Percentiles rank a stretch among this genome's conserved stretches.
Evolutionary conservation across 2,113 vertebrate genomes (phyloP).

Genomic region (Ammodytes marinus): DNA sequence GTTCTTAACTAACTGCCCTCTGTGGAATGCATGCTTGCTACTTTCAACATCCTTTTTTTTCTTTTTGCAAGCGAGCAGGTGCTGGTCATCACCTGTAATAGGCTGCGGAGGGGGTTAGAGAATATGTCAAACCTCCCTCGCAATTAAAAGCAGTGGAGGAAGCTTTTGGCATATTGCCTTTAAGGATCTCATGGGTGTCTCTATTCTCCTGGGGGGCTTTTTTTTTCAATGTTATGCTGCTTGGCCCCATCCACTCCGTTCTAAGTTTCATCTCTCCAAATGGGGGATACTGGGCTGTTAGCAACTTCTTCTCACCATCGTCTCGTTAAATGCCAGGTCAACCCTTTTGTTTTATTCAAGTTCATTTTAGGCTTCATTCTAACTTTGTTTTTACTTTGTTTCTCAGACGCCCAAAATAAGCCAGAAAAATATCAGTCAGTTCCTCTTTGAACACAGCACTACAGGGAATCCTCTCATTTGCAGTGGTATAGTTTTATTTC

Average conservation of each 20-base stretch:
- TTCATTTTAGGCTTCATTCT: constrained; percentile 50
- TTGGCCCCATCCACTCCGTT: constrained; percentile 66
- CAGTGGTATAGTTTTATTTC: constrained; percentile 29
- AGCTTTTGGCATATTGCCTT: constrained; percentile 72
- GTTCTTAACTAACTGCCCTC: constrained; percentile 77
- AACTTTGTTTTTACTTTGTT: constrained; percentile 69
- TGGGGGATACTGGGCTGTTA: constrained; percentile 74
- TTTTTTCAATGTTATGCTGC: constrained; percentile 74
- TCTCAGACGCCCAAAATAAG: constrained; percentile 27
- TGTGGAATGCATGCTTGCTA: constrained; percentile 69
- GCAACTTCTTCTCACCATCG: constrained; percentile 76
- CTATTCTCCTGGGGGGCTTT: constrained; percentile 74
- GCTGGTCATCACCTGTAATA: constrained; percentile 81
- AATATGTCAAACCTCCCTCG: constrained; percentile 77
- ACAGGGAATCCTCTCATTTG: constrained; percentile 58
- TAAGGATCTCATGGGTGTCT: constrained; percentile 79
- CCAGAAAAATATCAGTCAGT: constrained; percentile 41
- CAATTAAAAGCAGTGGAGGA: constrained; percentile 80
- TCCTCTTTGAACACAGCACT: constrained; percentile 31
- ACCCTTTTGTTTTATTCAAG: constrained; percentile 72
- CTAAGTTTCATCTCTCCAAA: constrained; percentile 76
- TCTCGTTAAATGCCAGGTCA: constrained; percentile 80
- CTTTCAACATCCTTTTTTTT: constrained; percentile 44
- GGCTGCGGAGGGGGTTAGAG: constrained; percentile 76
- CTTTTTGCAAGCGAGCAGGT: constrained; percentile 61